Conservation (phyloP, 2,888 invertebrate genomes). For the Trissolcus brochymenae region DNA sequence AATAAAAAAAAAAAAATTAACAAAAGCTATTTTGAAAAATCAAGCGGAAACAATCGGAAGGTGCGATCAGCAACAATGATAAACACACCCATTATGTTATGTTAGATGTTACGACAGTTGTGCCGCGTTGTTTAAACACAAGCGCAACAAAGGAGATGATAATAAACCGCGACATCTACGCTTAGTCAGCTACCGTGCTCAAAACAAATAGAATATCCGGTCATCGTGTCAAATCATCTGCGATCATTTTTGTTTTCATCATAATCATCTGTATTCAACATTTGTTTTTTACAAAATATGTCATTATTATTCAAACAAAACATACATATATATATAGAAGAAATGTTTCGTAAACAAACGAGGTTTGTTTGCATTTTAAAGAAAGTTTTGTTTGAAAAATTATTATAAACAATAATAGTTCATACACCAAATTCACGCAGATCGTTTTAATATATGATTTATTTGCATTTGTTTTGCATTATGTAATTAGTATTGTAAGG, state of each 20-base stretch:
- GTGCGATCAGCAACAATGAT: constrained; percentile 42
- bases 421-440: too few species aligned
- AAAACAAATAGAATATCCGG: constrained; percentile 46
- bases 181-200: constrained; percentile 42
- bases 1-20: constrained; percentile 12
- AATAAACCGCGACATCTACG: constrained; percentile 31
- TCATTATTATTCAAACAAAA: too few species aligned
- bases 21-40: constrained; percentile 30
- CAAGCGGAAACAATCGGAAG: constrained; percentile 44
- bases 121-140: constrained; percentile 9
- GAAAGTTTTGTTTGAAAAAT: too few species aligned
- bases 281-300: too few species aligned
- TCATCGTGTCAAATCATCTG: constrained; percentile 11
- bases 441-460: too few species aligned
- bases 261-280: too few species aligned
- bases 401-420: too few species aligned
- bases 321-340: too few species aligned
- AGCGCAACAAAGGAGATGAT: constrained; percentile 29
- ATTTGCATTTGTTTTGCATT: too few species aligned
- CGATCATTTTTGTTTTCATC: neutral
- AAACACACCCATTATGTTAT: constrained; percentile 56
- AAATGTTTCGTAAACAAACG: too few species aligned
- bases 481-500: too few species aligned
- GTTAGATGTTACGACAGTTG: constrained; percentile 41
- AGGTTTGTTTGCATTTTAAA: too few species aligned